Percentiles rank a stretch among this genome's conserved stretches.
These are phyloP conservation scores for Ectemnius cavifrons DNA, from an alignment of 2,888 invertebrate genomes.

Conservation along the genomic window DNA sequence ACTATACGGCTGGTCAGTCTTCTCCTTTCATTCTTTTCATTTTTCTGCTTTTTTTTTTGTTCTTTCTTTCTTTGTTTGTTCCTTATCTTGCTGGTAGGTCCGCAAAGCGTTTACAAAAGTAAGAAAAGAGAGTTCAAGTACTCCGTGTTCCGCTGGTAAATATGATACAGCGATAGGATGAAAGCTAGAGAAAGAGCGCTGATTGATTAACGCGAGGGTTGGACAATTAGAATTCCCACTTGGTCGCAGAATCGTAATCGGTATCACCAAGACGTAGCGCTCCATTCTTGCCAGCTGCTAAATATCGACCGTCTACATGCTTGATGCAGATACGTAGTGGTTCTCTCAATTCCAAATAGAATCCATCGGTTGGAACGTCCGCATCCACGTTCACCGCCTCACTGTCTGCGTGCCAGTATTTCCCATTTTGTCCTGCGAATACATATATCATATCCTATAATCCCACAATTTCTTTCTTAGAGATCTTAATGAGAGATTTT, in stretches of 20 bases:
- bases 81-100: constrained; percentile 1
- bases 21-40: neutral
- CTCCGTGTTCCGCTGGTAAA: constrained; percentile 39
- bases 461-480: neutral
- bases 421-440: constrained; percentile 89
- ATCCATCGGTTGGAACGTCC: constrained; percentile 88
- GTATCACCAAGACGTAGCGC: constrained; percentile 90
- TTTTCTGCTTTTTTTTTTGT: no score
- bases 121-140: constrained; percentile 25
- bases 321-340: constrained; percentile 96
- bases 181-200: constrained; percentile 53
- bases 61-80: neutral
- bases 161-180: constrained; percentile 53
- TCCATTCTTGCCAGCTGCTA: constrained; percentile 95
- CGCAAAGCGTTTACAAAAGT: constrained; percentile 14
- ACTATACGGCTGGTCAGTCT: constrained; percentile 13
- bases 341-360: constrained; percentile 95
- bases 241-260: constrained; percentile 89
- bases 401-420: constrained; percentile 95
- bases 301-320: constrained; percentile 86
- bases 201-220: constrained; percentile 1
- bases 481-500: no score
- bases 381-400: constrained; percentile 93
- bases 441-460: neutral
- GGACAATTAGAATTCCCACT: constrained; percentile 90